A percentile compares a stretch with the other conserved stretches of the same genome.
phyloP scores from a whole-genome alignment of 2,113 vertebrate genomes.

The Cranoglanis bouderius region DNA sequence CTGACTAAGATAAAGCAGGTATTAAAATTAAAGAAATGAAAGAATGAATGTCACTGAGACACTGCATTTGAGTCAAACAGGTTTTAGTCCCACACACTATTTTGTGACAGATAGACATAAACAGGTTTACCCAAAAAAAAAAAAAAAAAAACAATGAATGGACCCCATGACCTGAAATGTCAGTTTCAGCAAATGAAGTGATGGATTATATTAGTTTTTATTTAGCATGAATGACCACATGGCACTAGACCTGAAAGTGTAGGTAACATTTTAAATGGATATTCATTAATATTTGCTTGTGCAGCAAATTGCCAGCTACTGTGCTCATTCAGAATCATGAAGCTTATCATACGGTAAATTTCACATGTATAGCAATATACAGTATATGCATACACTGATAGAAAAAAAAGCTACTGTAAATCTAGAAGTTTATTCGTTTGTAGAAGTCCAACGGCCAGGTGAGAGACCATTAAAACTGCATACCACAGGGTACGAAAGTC shows the following conservation, averaged over 20 bases:
- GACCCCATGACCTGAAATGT: not conserved
- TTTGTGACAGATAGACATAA: conserved; percentile 4
- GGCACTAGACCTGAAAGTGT: not conserved
- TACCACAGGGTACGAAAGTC: not conserved
- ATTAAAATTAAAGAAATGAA: not conserved
- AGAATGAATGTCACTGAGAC: not conserved
- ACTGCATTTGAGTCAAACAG: not conserved
- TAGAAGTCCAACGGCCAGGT: not conserved
- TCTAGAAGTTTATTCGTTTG: not conserved
- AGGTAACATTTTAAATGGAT: not conserved
- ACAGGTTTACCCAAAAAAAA: conserved; percentile 9
- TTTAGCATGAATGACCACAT: not conserved
- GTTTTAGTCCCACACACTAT: not conserved
- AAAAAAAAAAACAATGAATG: not conserved
- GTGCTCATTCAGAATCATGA: not conserved
- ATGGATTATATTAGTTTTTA: not conserved
- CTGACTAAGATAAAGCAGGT: not conserved
- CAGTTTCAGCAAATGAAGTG: conserved; percentile 6
- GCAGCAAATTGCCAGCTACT: conserved; percentile 5
- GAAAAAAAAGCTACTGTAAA: not conserved
- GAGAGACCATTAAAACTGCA: not conserved
- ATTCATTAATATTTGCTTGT: conserved; percentile 8
- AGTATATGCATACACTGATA: not conserved
- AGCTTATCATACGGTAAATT: not conserved
- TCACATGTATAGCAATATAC: not conserved